Conservation (phyloP, 2,888 invertebrate genomes). For the Drepana falcataria region DNA sequence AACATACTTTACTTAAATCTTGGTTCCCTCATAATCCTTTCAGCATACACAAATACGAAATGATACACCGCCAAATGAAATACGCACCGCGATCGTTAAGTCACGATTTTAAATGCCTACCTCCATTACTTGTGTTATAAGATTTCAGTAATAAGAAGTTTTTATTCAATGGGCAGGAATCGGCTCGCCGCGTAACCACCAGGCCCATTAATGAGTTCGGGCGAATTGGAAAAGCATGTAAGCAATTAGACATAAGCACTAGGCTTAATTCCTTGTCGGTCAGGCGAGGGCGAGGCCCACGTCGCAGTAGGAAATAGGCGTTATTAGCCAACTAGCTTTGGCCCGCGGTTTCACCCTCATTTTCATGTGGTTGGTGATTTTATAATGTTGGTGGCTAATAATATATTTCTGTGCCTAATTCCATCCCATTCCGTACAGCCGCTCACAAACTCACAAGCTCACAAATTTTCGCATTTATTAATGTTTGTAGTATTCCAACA, state of each 20-base stretch:
- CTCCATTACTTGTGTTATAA: constrained; percentile 5
- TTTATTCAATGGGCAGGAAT: constrained; percentile 20
- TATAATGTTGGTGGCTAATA: too few species aligned
- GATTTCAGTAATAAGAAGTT: constrained; percentile 1
- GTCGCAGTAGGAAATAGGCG: constrained; percentile 46
- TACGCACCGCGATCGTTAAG: constrained; percentile 5
- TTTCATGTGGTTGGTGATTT: too few species aligned
- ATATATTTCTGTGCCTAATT: too few species aligned
- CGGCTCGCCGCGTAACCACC: constrained; percentile 14
- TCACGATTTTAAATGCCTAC: constrained; percentile 7
- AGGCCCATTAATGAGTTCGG: constrained; percentile 46
- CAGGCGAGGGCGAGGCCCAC: constrained; percentile 47
- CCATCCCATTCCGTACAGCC: too few species aligned
- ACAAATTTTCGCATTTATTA: too few species aligned
- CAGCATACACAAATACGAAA: neutral
- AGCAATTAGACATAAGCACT: constrained; percentile 58
- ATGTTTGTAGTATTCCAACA: too few species aligned
- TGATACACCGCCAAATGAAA: neutral
- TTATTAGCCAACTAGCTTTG: constrained; percentile 43
- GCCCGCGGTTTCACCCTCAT: too few species aligned
- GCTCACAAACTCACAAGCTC: too few species aligned
- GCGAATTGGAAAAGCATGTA: constrained; percentile 51
- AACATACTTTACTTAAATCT: too few species aligned
- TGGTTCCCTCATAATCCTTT: neutral
- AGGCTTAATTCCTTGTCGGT: constrained; percentile 52